Conservation (phyloP, 2,888 invertebrate species). For the Serrognathus titanus region DNA sequence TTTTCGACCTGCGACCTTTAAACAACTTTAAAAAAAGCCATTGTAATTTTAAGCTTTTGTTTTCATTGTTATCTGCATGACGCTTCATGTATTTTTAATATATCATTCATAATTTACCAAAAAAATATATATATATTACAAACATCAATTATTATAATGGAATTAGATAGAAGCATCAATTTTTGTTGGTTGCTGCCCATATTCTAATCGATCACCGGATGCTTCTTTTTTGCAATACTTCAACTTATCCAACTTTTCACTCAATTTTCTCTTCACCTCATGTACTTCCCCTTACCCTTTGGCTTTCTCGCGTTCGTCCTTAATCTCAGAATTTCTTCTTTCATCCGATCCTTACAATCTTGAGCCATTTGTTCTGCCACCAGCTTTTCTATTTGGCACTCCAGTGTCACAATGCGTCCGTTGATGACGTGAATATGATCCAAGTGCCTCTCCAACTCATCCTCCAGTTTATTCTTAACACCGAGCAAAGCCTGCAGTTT, state of each 20-base stretch:
- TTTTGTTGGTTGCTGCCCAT: no score
- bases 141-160: no score
- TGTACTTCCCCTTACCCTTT: slow-evolving; percentile 5
- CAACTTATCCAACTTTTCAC: slow-evolving; percentile 6
- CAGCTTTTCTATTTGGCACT: slow-evolving; percentile 9
- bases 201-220: no score
- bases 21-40: no score
- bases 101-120: no score
- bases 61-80: no score
- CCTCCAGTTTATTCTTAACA: slow-evolving; percentile 9
- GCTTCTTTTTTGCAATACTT: background rate
- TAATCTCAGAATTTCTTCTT: slow-evolving; percentile 9
- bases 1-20: no score
- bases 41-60: no score
- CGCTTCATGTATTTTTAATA: no score
- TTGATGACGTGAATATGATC: slow-evolving; percentile 11
- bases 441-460: slow-evolving; percentile 9
- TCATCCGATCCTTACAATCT: slow-evolving; percentile 9
- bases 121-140: no score
- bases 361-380: slow-evolving; percentile 3
- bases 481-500: slow-evolving; percentile 7
- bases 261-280: background rate
- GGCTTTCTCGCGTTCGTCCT: slow-evolving; percentile 7
- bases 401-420: slow-evolving; percentile 4
- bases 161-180: no score